These are phyloP conservation scores for Thecocarcelia acutangulata DNA, from an alignment of 2,888 invertebrate genomes.

Conservation along the genomic window DNA sequence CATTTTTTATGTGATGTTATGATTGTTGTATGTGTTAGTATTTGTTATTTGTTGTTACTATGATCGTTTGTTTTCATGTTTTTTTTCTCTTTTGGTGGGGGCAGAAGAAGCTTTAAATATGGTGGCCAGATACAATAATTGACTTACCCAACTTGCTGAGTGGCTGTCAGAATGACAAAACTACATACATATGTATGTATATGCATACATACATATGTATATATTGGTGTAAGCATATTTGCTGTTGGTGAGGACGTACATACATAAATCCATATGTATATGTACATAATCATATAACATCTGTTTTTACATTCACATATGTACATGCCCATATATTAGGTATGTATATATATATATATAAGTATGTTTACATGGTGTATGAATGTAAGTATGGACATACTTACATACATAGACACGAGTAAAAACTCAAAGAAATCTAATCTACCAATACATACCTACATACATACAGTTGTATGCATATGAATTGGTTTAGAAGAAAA, in stretches of 20 bases:
- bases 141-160: conserved; percentile 30
- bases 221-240: not conserved
- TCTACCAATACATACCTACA: not conserved
- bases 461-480: not conserved
- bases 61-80: conserved; percentile 21
- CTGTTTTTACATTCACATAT: too few species aligned
- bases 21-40: conserved; percentile 35
- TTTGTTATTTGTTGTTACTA: conserved; percentile 32
- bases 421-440: too few species aligned
- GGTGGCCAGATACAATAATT: conserved; percentile 59
- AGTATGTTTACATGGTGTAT: not conserved
- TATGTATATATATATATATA: not conserved
- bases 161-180: conserved; percentile 31
- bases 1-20: conserved; percentile 50
- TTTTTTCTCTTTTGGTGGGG: conserved; percentile 24
- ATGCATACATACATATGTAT: not conserved
- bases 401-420: too few species aligned
- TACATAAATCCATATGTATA: too few species aligned
- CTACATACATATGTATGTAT: not conserved
- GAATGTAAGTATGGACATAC: too few species aligned
- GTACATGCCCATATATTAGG: too few species aligned
- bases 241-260: not conserved
- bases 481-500: too few species aligned
- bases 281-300: too few species aligned
- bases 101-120: conserved; percentile 32